Conservation (phyloP, 2,797 vertebrate genomes). For the Chrosomus eos region DNA sequence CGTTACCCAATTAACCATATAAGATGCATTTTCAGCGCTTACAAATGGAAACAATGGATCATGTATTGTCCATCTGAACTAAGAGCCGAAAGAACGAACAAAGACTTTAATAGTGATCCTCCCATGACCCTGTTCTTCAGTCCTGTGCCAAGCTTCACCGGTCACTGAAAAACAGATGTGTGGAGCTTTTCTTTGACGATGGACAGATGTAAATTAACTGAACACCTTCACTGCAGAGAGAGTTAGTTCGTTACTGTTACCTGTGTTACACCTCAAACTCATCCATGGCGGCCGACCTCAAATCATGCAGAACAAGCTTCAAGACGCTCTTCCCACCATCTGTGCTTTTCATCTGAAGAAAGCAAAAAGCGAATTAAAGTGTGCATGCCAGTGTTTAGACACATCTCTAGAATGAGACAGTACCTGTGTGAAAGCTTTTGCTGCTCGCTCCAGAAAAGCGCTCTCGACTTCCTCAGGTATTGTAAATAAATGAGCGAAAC, state of each 20-base stretch:
- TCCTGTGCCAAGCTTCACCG: neutral
- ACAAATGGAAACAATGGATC: neutral
- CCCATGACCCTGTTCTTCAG: neutral
- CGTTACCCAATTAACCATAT: neutral
- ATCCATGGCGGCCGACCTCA: constrained; percentile 70
- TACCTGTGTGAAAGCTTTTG: constrained; percentile 93
- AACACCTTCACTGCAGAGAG: too few relatives aligned
- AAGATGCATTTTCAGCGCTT: neutral
- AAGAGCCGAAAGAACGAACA: neutral
- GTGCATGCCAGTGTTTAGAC: constrained; percentile 51
- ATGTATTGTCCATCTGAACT: neutral
- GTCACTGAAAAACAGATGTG: neutral
- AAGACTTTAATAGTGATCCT: neutral
- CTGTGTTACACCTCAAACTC: constrained; percentile 30
- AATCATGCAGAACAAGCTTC: constrained; percentile 79
- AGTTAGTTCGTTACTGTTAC: neutral
- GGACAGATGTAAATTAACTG: too few relatives aligned
- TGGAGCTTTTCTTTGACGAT: neutral
- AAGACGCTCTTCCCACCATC: constrained; percentile 78
- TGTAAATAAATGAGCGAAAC: constrained; percentile 81
- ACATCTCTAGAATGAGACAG: constrained; percentile 19
- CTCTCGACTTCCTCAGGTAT: constrained; percentile 86
- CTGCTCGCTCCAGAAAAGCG: constrained; percentile 82
- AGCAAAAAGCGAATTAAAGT: constrained; percentile 15
- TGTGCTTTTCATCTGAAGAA: constrained; percentile 78